Percentiles rank a stretch among this genome's conserved stretches.
Evolutionary conservation across 2,113 vertebrate genomes (phyloP).

Genomic region (Struthio camelus): DNA sequence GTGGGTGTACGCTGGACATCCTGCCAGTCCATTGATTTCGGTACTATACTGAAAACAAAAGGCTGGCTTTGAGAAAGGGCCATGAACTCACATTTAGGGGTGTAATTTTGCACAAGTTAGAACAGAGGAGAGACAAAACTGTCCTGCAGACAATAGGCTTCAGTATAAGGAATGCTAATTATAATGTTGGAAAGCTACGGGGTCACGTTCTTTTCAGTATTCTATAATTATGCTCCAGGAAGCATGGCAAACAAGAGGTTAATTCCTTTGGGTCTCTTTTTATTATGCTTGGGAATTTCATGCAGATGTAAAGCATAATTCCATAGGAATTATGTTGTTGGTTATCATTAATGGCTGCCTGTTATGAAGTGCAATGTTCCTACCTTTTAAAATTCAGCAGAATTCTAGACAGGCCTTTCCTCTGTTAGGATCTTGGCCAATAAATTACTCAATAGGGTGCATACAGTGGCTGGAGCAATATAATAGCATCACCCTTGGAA

Average conservation of each 20-base stretch:
- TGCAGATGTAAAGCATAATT: slow-evolving; percentile 46
- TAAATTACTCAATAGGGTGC: slow-evolving; percentile 72
- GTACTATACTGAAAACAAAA: slow-evolving; percentile 35
- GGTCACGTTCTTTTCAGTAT: slow-evolving; percentile 46
- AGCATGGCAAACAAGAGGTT: slow-evolving; percentile 44
- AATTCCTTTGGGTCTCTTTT: background rate
- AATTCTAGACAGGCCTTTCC: slow-evolving; percentile 65
- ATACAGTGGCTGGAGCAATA: slow-evolving; percentile 63
- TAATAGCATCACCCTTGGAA: slow-evolving; percentile 75
- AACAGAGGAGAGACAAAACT: slow-evolving; percentile 53
- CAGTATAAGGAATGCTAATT: slow-evolving; percentile 65
- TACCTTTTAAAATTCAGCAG: slow-evolving; percentile 71
- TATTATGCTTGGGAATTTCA: slow-evolving; percentile 33
- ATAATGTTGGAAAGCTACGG: slow-evolving; percentile 32
- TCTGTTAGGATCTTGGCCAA: slow-evolving; percentile 70
- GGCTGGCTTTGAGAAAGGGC: slow-evolving; percentile 52
- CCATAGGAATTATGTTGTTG: slow-evolving; percentile 58
- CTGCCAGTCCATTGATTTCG: slow-evolving; percentile 63
- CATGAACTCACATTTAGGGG: slow-evolving; percentile 59
- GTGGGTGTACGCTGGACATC: slow-evolving; percentile 57
- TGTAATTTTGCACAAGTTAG: slow-evolving; percentile 58
- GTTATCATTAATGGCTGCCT: slow-evolving; percentile 60
- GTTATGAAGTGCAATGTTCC: slow-evolving; percentile 65
- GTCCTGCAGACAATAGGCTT: slow-evolving; percentile 53
- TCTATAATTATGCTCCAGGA: slow-evolving; percentile 39